Evolutionary conservation across 2,113 vertebrate species (phyloP), one percentile per base, ranked within the genome.

Genomic region (Poeciliopsis retropinna): DNA sequence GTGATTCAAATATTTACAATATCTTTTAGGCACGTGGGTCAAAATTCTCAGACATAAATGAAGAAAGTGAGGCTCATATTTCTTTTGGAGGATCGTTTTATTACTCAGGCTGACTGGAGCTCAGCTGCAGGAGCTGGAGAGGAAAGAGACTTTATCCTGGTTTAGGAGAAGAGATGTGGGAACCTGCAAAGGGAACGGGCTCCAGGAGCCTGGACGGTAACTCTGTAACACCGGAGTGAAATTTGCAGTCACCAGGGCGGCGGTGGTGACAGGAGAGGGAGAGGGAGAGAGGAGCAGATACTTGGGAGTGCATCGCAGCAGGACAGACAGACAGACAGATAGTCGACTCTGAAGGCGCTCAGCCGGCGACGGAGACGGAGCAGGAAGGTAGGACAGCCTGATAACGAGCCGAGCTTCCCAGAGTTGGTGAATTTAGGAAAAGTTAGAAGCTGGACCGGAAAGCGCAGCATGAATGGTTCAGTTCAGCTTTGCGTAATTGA

Each of bases 321-420:
- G 90, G 93, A 92, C 91, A 78, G 73, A 84, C 32, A 34, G 31
- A 32, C 30, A 31, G 93, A 92, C 91, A 77, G 73, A 84, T 87
- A 86, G 82, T 89, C 84, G 86, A 87, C 76, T 77, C 90, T 89
- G 85, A 85, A 88, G 87, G 86, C 90, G 87, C 89, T 72, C 86
- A 89, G 85, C 89, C 89, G 82, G 85, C 85, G 78, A 89, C 88
- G 87, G 90, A 92, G 82, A 81, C 89, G 91, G 90, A 92, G 90
- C 82, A 91, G 86, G 91, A 92, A 94, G 93, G 93, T 94, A 93
- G 83, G 92, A 86, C 54, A 44, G 65, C 27, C 85, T 80, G 66
- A 85, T 68, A 76, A 86, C 73, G 75, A 57, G 60, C 64, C 54
- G 73, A 73, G 68, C 67, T 72, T 41, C 37, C 65, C 30, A 60